phyloP scores from a whole-genome alignment of 1,140 invertebrate genomes.

The Orussus abietinus region DNA sequence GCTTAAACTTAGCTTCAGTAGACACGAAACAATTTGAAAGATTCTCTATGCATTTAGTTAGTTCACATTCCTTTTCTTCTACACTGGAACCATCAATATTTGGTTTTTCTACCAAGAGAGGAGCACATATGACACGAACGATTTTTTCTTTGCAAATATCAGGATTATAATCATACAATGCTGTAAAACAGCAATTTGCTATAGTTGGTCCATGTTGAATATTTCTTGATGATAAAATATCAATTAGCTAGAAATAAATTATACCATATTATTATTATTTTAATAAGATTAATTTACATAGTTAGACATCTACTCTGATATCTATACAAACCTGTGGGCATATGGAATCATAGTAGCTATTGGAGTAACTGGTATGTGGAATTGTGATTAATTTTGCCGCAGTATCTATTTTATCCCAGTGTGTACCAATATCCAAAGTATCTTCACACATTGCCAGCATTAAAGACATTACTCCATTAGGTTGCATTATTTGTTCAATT shows the following conservation, averaged over 20 bases:
- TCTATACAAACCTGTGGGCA: slow-evolving; percentile 37
- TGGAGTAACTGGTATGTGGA: slow-evolving; percentile 51
- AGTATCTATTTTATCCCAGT: slow-evolving; percentile 66
- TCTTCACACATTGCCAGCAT: slow-evolving; percentile 62
- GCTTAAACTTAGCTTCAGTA: slow-evolving; percentile 40
- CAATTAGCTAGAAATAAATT: slow-evolving; percentile 54
- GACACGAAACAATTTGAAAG: slow-evolving; percentile 43
- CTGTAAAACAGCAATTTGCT: slow-evolving; percentile 54
- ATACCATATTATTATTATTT: slow-evolving; percentile 32
- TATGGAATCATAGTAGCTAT: slow-evolving; percentile 54
- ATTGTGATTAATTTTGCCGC: slow-evolving; percentile 61
- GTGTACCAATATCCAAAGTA: slow-evolving; percentile 50
- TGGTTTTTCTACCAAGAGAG: slow-evolving; percentile 35
- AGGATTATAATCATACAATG: slow-evolving; percentile 53
- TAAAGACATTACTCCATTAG: slow-evolving; percentile 60
- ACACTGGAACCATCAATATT: slow-evolving; percentile 1
- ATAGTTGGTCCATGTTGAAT: slow-evolving; percentile 51
- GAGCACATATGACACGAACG: slow-evolving; percentile 47
- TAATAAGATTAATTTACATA: not conserved
- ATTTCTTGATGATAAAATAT: slow-evolving; percentile 45
- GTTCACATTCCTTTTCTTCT: slow-evolving; percentile 30
- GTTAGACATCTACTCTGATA: not conserved
- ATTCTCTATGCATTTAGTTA: slow-evolving; percentile 41
- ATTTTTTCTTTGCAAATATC: slow-evolving; percentile 42
- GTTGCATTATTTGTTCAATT: slow-evolving; percentile 54